A percentile compares a stretch with the other conserved stretches of the same genome.
Conservation (phyloP, 2,888 invertebrate genomes). For the Globia sparganii region DNA sequence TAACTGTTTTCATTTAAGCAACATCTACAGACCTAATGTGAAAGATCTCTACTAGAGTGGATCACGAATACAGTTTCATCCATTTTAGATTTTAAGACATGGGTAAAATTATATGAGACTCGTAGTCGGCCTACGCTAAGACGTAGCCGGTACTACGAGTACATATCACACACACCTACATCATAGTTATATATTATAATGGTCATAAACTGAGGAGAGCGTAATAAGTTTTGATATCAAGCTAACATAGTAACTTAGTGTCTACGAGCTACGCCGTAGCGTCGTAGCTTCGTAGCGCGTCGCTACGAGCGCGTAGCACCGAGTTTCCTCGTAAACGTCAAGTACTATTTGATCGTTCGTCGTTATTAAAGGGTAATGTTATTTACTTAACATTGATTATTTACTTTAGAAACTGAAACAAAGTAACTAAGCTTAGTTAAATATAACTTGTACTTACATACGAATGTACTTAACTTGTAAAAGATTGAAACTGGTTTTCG, state of each 20-base stretch:
- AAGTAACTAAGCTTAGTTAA: slow-evolving; percentile 47
- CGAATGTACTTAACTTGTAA: slow-evolving; percentile 16
- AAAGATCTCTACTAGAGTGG: not conserved
- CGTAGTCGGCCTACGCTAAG: not conserved
- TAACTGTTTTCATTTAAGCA: slow-evolving; percentile 9
- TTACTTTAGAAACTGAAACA: slow-evolving; percentile 56
- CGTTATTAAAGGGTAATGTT: slow-evolving; percentile 62
- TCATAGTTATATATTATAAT: slow-evolving; percentile 57
- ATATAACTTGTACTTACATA: slow-evolving; percentile 32
- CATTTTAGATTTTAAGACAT: not conserved
- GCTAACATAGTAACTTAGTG: slow-evolving; percentile 69
- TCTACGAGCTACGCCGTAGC: slow-evolving; percentile 64
- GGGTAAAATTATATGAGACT: too few species aligned
- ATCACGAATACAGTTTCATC: not conserved
- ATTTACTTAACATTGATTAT: slow-evolving; percentile 63
- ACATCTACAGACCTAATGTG: not conserved
- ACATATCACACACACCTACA: slow-evolving; percentile 33
- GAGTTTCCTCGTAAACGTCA: slow-evolving; percentile 67
- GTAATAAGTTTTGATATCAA: slow-evolving; percentile 72
- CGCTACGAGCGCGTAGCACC: slow-evolving; percentile 58
- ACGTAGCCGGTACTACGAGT: slow-evolving; percentile 9
- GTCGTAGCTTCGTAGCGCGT: slow-evolving; percentile 63
- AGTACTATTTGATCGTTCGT: slow-evolving; percentile 65
- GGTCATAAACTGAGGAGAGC: slow-evolving; percentile 64
- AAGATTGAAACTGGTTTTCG: slow-evolving; percentile 6